Evolutionary conservation across 2,888 invertebrate species (phyloP), one percentile per base, ranked within the genome.

Genomic region (Dryobota labecula): DNA sequence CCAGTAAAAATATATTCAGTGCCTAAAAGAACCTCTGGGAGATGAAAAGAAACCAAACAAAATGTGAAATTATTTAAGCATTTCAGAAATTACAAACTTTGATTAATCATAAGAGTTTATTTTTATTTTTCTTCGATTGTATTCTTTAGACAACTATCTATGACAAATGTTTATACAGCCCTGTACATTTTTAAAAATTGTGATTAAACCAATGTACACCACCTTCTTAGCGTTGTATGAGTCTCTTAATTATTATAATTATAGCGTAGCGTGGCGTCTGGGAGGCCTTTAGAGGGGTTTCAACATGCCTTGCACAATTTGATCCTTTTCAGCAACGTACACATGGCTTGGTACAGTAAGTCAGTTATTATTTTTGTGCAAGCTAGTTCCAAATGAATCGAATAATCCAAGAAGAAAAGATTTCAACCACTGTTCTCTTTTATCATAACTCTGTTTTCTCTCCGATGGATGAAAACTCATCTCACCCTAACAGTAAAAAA

Each of bases 1-100:
- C 87, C 91, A 87, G 78, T 85, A 72, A 80, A 73, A 81, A 80
- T 84, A 82, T 87, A 87, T 80, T 84, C 88, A 91, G 90, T 94
- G 95, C 94, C 91, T 93, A 94, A 94, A 94, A 94, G 94, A 95
- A 95, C 95, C 95, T 95, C 95, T 90, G 84, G 84, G 88, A 67
- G 66, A 88, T 80, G 82, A 74, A 76, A 84, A 72, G 89, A 89
- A 90, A 88, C 86, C 90, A 90, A 90, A 88, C 86, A 86, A 91
- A 88, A 88, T 88, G 88, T 90, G 88, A 89, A 90, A 90, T 87
- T 89, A 87, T 90, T 89, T 89, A 90, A 92, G 88, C 89, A 90
- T 91, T 91, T 91, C 90, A 88, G 89, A 92, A 85, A 92, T 92
- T 91, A 91, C 91, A 92, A 88, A 89, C 88, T 92, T 90, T 91